These are phyloP conservation scores for Myopa testacea DNA, from an alignment of 2,888 invertebrate species.

Conservation along the genomic window DNA sequence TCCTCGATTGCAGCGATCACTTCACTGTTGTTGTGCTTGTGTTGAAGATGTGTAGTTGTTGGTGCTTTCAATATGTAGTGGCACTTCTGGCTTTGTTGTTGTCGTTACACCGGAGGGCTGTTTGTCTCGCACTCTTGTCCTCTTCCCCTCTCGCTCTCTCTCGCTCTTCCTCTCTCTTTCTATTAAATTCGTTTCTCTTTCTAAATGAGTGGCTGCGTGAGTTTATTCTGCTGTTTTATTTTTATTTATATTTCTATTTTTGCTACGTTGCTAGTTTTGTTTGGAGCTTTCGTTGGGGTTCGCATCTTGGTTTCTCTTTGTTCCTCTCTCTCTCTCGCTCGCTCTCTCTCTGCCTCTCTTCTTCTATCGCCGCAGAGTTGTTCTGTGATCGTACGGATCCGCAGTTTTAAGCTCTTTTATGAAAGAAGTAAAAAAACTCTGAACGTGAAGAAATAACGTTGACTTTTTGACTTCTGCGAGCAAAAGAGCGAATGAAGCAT, in stretches of 20 bases:
- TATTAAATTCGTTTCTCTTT: slow-evolving; percentile 12
- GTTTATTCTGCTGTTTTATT: background rate
- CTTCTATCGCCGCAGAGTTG: no score
- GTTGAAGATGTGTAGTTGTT: slow-evolving; percentile 40
- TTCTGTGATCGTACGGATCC: no score
- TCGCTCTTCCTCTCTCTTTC: slow-evolving; percentile 16
- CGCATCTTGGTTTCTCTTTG: background rate
- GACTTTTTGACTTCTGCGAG: slow-evolving; percentile 30
- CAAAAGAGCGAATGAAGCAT: background rate
- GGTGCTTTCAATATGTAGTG: background rate
- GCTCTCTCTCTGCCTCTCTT: background rate
- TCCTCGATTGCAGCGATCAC: slow-evolving; percentile 58
- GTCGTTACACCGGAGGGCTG: slow-evolving; percentile 34
- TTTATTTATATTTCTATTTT: background rate
- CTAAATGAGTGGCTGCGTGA: background rate
- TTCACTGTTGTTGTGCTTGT: slow-evolving; percentile 43
- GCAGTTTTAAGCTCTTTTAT: background rate
- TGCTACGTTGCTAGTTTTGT: background rate
- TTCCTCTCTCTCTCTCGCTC: background rate
- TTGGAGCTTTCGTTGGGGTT: background rate
- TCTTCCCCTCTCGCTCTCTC: background rate
- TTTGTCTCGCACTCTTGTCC: background rate
- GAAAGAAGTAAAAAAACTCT: background rate
- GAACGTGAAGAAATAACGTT: slow-evolving; percentile 6
- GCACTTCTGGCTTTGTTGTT: slow-evolving; percentile 9